These are phyloP conservation scores for Thecocarcelia acutangulata DNA, from an alignment of 2,888 invertebrate genomes.

Conservation along the genomic window DNA sequence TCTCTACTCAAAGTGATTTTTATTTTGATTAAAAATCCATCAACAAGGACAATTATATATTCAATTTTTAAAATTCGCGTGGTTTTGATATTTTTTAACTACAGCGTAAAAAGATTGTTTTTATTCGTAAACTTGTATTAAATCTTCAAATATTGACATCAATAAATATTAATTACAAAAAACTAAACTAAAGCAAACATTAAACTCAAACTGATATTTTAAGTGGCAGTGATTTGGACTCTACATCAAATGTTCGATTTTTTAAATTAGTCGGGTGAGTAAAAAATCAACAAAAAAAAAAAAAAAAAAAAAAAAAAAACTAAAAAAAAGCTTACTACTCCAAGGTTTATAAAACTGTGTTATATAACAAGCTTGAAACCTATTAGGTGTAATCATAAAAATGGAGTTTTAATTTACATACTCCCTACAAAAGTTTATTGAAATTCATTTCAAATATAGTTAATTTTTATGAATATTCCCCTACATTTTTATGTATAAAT, in stretches of 20 bases:
- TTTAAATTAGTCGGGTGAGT: constrained; percentile 67
- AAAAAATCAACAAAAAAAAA: constrained; percentile 36
- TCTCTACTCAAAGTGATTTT: constrained; percentile 38
- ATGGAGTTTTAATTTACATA: no score
- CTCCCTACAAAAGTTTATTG: no score
- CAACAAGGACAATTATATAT: neutral
- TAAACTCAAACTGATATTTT: constrained; percentile 27
- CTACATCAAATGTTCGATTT: constrained; percentile 64
- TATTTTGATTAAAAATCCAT: constrained; percentile 8
- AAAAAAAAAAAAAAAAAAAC: constrained; percentile 6
- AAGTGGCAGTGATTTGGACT: constrained; percentile 58
- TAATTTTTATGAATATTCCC: no score
- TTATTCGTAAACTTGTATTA: neutral
- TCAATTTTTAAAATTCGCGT: neutral
- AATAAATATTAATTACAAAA: constrained; percentile 3
- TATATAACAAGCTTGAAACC: no score
- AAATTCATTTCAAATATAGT: no score
- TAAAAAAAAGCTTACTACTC: neutral
- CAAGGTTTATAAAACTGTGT: neutral
- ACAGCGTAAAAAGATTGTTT: no score
- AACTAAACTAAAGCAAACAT: constrained; percentile 27
- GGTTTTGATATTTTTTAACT: neutral
- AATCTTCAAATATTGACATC: constrained; percentile 23
- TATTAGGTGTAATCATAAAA: no score
- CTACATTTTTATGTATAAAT: no score